Evolutionary conservation across 2,113 vertebrate species (phyloP), one percentile per base, ranked within the genome.

Genomic region (Hippocampus zosterae): DNA sequence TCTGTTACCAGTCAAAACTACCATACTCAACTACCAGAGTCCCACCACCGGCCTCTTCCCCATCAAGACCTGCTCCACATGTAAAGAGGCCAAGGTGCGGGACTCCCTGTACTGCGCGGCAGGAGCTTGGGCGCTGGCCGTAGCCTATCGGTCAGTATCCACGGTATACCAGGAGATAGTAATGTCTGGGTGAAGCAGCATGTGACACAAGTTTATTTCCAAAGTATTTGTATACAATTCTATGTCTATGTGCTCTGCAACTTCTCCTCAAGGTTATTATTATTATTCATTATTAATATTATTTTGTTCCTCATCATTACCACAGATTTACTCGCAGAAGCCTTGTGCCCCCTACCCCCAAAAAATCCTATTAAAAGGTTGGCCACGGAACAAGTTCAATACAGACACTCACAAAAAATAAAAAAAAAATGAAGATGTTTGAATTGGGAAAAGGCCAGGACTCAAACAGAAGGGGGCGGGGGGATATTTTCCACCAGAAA

Each of bases 91-190:
- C 48, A 98, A 96, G 89, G 85, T 98, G 8, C 93, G 97, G 0
- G 97, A 98, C 79, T 98, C 93, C 52, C 92, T 98, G 13, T 99
- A 98, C 83, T 99, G 97, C 50, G 96, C 96, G 67, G 96, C 97
- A 0, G 92, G 93, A 8, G 87, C 93, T 64, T 99, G 97, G 97
- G 95, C 96, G 0, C 74, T 99, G 81, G 94, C 94, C 2, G 73
- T 98, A 40, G 96, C 97, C 0, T 98, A 98, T 90, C 92, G 97
- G 97, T 99, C 23, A 80, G 83, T 85, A 69, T 29, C 61, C 61
- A 60, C 57, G 21, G 55, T 40, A 63, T 21, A 63, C 10, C 18
- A 19, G n/a, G 11, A 19, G 16, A 63, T 42, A 11, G 19, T 10
- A 3, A 63, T 10, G 18, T 40, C 3, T 56, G 53, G 23, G 53